Percentiles rank a stretch among this genome's conserved stretches.
phyloP scores from a whole-genome alignment of 2,888 invertebrate species.

The Athrips mouffetella region DNA sequence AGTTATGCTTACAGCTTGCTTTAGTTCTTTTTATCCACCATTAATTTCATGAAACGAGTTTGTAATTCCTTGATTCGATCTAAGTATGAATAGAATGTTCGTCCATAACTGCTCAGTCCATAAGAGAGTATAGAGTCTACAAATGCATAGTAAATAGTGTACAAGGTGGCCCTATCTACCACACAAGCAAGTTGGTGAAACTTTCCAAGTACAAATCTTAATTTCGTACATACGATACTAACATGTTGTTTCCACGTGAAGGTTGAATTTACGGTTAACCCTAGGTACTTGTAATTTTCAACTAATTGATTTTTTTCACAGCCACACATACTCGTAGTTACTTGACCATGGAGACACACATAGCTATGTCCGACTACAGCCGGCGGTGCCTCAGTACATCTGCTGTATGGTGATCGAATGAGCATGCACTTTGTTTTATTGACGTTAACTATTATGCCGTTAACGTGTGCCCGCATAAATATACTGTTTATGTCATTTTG shows the following conservation, averaged over 20 bases:
- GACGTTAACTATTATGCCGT: conserved; percentile 17
- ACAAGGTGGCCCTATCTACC: too few species aligned
- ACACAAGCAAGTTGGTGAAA: too few species aligned
- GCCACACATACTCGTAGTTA: not conserved
- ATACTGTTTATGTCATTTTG: conserved; percentile 17
- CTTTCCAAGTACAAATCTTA: not conserved
- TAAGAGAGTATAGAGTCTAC: too few species aligned
- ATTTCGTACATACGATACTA: not conserved
- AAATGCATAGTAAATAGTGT: too few species aligned
- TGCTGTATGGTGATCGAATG: conserved; percentile 10
- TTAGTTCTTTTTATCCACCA: too few species aligned
- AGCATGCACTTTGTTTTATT: conserved; percentile 14
- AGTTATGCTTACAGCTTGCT: too few species aligned
- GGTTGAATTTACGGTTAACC: not conserved
- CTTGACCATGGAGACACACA: not conserved
- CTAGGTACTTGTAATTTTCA: not conserved
- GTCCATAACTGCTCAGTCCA: too few species aligned
- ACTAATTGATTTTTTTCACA: not conserved
- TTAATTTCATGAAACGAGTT: too few species aligned
- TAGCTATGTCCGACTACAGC: not conserved
- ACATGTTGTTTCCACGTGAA: not conserved
- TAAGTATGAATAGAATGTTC: too few species aligned
- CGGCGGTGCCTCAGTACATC: not conserved
- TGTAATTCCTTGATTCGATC: too few species aligned
- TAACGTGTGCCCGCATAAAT: conserved; percentile 18